A percentile compares a stretch with the other conserved stretches of the same genome.
Conservation (phyloP, 2,888 invertebrate genomes). For the Dermolepida albohirtum region DNA sequence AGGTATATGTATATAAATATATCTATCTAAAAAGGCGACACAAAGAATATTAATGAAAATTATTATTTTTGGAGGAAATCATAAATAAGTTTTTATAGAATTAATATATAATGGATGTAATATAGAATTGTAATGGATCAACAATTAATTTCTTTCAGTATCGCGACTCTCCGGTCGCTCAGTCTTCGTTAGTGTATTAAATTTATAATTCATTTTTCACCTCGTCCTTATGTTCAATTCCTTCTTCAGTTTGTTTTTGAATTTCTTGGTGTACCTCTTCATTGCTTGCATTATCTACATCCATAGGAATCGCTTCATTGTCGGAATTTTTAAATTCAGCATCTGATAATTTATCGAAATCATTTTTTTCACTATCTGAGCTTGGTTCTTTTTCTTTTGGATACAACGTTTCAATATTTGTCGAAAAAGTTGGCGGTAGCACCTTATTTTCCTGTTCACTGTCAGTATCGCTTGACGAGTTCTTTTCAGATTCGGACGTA, state of each 20-base stretch:
- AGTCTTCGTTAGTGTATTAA: conserved; percentile 26
- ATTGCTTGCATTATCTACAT: conserved; percentile 25
- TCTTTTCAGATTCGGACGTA: conserved; percentile 60
- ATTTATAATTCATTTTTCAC: conserved; percentile 10
- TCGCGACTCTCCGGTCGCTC: conserved; percentile 12
- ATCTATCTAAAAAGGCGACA: not conserved
- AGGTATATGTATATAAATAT: too few species aligned
- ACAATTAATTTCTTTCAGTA: conserved; percentile 22
- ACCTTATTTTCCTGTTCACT: conserved; percentile 50
- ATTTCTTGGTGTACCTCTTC: not conserved
- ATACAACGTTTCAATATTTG: conserved; percentile 40
- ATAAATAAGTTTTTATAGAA: conserved; percentile 14
- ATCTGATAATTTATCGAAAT: conserved; percentile 52
- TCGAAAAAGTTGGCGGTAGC: not conserved
- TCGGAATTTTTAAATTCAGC: conserved; percentile 44
- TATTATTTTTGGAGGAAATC: conserved; percentile 9
- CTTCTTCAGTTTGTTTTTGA: conserved; percentile 11
- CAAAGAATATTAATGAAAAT: conserved; percentile 20
- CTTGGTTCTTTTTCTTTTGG: conserved; percentile 45
- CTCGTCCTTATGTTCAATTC: conserved; percentile 3
- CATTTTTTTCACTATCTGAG: conserved; percentile 51
- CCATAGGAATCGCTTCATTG: conserved; percentile 34
- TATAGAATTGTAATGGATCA: conserved; percentile 6
- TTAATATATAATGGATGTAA: conserved; percentile 18
- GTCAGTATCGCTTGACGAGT: conserved; percentile 54